Base-by-base conservation (phyloP, 37 sponge, comb jelly and placozoan genomes). In the Eunapius fragilis region DNA sequence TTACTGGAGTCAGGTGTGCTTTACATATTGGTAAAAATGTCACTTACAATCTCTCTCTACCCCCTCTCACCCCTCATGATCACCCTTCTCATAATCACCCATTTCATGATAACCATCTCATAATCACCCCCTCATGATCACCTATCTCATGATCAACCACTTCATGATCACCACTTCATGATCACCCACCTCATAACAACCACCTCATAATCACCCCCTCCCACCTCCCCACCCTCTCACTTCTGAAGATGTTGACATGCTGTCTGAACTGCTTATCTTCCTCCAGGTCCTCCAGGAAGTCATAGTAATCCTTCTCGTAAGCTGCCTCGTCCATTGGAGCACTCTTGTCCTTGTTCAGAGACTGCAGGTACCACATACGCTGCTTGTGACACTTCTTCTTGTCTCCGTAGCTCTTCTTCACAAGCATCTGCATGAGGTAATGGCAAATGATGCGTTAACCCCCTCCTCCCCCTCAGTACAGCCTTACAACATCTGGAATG, bases 351-450 rank as follows among this genome's bases (percentile, higher is more conserved):
- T 75, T 82, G 32, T 89, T 76, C 73, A 98, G 82, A 34, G 74
- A 77, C 83, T 93, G 91, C 76, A 98, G 86, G 78, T 97, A 68
- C 97, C 98, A 98, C 81, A 94, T 96, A 12, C 99, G 87, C 5
- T 85, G 71, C 81, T 88, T 84, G 71, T 84, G 86, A 67, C 99
- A 72, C 74, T 89, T 96, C 68, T 71, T 73, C 83, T 91, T 89
- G 79, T 98, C 96, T 10, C 94, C 97, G 81, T 92, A 98, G 30
- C 78, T 80, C 92, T 98, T 98, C 92, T 97, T 96, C 23, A 98
- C 96, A 58, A 98, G 79, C 14, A 98, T 50, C 91, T 95, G 71
- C 34, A 74, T 69, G 34, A 84, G n/a, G n/a, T 68, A 0, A 79
- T 50, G 67, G n/a, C 41, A n/a, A 41, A 41, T 41, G 41, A 41